Percentiles rank a stretch among this genome's conserved stretches.
These are phyloP conservation scores for Allobates femoralis DNA, from an alignment of 2,797 vertebrate species.

Conservation along the genomic window DNA sequence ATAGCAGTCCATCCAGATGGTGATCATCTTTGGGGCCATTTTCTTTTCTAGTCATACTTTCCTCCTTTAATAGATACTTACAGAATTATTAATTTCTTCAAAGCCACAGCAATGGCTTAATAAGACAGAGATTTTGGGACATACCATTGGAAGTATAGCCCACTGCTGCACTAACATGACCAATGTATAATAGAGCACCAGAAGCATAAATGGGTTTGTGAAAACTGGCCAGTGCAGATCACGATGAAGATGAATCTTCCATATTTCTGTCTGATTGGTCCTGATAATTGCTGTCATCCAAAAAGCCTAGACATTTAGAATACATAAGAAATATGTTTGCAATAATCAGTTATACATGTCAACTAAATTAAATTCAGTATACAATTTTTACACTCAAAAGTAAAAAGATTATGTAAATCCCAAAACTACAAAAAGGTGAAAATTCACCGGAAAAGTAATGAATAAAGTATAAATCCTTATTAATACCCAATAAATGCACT, in stretches of 20 bases:
- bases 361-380: too few species aligned
- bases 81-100: neutral
- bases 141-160: constrained; percentile 66
- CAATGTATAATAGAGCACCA: constrained; percentile 81
- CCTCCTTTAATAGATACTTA: neutral
- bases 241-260: constrained; percentile 75
- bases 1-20: constrained; percentile 66
- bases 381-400: too few species aligned
- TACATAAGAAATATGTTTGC: neutral
- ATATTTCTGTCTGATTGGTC: constrained; percentile 74
- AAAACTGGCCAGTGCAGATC: constrained; percentile 79
- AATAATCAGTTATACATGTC: neutral
- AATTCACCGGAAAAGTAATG: too few species aligned
- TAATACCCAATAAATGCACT: too few species aligned
- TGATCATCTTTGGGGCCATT: neutral
- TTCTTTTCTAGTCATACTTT: neutral
- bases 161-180: constrained; percentile 79
- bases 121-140: neutral
- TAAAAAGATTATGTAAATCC: too few species aligned
- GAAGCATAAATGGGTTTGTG: constrained; percentile 78
- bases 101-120: neutral
- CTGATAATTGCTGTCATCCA: constrained; percentile 79
- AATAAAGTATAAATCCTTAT: too few species aligned
- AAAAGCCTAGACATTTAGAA: constrained; percentile 74
- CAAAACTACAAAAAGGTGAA: too few species aligned